Base-by-base conservation (phyloP, 2,888 invertebrate species). In the Philhelius pedissequus region DNA sequence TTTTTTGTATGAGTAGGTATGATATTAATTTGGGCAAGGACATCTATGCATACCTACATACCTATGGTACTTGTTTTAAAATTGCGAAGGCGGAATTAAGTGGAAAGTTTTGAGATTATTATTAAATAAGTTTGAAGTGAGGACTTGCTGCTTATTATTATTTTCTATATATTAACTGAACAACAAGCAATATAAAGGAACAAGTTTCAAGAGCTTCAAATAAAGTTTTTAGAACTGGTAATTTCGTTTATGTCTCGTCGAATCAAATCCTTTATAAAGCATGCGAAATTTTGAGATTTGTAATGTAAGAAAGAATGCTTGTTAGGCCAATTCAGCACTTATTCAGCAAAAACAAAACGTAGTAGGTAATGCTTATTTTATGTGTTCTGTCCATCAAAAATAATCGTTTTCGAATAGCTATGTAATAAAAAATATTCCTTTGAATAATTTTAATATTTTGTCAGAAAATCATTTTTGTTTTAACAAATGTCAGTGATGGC, bases 61-160 rank as follows among this genome's bases (percentile, higher is more conserved):
- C 40, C 7, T 27, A n/a, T 27, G 25, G 2, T 18, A 13, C 30
- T 58, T 58, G 15, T 58, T 43, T 30, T 25, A 18, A 27, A 60
- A 43, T 60, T 43, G 62, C 7, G 3, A 20, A 27, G 18, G 40
- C 27, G 27, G 60, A 27, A 22, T 60, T 9, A 25, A 62, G 43
- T 18, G 43, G 18, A 62, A 62, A 62, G 62, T 62, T 62, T 62
- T 43, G 38, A 38, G 38, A 40, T 58, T 58, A 58, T 58, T 58
- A 58, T 58, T 58, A 58, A 58, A 58, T 58, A 58, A 58, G 58
- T 58, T 58, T 58, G 15, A 62, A 62, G 62, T 62, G 43, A 30
- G 27, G 18, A 43, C 5, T 56, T 9, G 27, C 30, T 43, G 62
- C 25, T 60, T 25, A 60, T 25, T 60, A 38, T 25, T 40, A 40